phyloP scores from a whole-genome alignment of 2,113 vertebrate genomes.

The Mastomys natalensis region DNA sequence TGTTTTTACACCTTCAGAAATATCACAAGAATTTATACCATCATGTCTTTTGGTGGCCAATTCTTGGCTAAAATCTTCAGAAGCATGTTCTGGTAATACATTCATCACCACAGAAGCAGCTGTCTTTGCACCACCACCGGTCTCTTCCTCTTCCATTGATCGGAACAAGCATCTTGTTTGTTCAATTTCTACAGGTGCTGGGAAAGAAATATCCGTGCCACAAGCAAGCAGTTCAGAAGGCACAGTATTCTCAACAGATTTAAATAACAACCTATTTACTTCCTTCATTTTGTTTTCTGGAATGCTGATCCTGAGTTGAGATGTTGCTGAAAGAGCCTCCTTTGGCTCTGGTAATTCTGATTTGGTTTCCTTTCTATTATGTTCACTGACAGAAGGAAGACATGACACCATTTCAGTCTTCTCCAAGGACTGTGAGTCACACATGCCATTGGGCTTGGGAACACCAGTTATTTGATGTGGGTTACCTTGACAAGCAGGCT shows the following conservation, averaged over 20 bases:
- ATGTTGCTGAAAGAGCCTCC: neutral
- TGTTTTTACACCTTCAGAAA: constrained; percentile 61
- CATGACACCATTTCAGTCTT: constrained; percentile 66
- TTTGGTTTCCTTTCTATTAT: constrained; percentile 39
- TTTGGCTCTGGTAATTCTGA: constrained; percentile 53
- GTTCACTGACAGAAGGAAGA: constrained; percentile 55
- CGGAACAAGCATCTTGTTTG: constrained; percentile 29
- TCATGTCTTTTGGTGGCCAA: constrained; percentile 65
- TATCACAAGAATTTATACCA: constrained; percentile 66
- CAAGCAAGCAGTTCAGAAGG: constrained; percentile 41
- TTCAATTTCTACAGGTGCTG: constrained; percentile 38
- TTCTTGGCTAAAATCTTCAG: constrained; percentile 69
- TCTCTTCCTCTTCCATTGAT: constrained; percentile 43
- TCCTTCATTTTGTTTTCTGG: constrained; percentile 61
- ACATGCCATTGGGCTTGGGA: constrained; percentile 37
- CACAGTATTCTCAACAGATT: constrained; percentile 43
- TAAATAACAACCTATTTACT: constrained; percentile 55
- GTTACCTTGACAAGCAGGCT: constrained; percentile 70
- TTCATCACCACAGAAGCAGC: constrained; percentile 30
- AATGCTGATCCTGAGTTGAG: constrained; percentile 42
- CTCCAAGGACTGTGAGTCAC: constrained; percentile 56
- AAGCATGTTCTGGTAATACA: constrained; percentile 37
- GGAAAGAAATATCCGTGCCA: constrained; percentile 43
- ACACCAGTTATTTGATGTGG: constrained; percentile 51
- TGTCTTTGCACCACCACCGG: neutral